Conservation (phyloP, 2,113 vertebrate genomes). For the Noctilio leporinus region DNA sequence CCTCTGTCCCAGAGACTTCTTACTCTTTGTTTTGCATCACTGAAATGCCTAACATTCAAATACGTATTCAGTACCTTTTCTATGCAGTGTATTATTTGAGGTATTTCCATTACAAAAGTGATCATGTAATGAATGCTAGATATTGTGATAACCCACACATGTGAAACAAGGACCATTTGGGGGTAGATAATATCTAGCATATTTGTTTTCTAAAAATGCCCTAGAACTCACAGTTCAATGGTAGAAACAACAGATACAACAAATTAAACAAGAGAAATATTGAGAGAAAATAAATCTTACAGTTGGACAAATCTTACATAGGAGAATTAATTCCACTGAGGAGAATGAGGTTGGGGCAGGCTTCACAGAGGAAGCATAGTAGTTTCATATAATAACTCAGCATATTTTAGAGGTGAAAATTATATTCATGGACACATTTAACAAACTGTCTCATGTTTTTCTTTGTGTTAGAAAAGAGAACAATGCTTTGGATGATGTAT, state of each 20-base stretch:
- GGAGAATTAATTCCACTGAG: neutral
- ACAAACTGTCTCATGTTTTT: neutral
- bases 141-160: neutral
- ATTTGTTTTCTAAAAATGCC: neutral
- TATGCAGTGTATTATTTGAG: neutral
- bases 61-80: neutral
- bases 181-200: neutral
- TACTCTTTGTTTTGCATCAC: neutral
- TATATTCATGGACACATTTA: neutral
- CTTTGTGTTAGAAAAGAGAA: neutral
- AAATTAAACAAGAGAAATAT: neutral
- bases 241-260: neutral
- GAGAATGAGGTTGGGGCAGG: neutral
- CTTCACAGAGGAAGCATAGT: neutral
- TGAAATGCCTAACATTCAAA: neutral
- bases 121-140: neutral
- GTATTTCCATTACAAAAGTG: neutral
- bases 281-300: neutral
- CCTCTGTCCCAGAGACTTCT: no score
- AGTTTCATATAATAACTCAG: neutral
- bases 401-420: neutral
- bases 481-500: neutral
- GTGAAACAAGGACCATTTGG: neutral
- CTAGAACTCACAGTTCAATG: neutral
- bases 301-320: neutral